Conservation (phyloP, 2,113 vertebrate species). For the Indri indri region DNA sequence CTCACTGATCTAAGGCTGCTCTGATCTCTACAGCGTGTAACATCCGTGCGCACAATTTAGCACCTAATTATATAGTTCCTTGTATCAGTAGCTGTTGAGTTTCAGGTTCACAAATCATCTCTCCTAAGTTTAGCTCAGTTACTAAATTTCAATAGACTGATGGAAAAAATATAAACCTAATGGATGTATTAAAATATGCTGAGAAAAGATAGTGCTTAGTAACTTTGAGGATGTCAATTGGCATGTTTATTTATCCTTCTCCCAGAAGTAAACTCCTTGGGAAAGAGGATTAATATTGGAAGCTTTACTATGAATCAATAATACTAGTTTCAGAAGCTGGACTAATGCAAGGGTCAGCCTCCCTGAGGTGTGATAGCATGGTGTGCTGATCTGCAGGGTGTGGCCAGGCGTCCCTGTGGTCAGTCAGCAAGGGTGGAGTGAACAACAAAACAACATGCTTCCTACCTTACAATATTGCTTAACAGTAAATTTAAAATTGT, state of each 20-base stretch:
- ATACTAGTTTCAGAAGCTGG: fast-evolving
- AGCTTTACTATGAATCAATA: background rate
- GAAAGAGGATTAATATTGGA: background rate
- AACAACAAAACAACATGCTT: background rate
- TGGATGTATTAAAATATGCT: background rate
- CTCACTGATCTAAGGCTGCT: background rate
- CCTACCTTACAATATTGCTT: background rate
- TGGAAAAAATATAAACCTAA: background rate
- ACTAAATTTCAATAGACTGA: background rate
- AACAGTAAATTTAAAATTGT: background rate
- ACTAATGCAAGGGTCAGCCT: too few relatives aligned
- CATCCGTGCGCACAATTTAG: background rate
- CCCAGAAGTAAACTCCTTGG: background rate
- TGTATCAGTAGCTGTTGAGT: background rate
- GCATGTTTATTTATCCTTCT: background rate
- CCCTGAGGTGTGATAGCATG: fast-evolving
- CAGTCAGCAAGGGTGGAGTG: background rate
- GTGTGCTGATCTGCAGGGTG: fast-evolving
- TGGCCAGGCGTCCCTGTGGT: fast-evolving
- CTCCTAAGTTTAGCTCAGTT: background rate
- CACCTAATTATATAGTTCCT: background rate
- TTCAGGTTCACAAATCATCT: background rate
- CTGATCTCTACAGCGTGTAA: background rate
- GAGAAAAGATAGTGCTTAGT: background rate
- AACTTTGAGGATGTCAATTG: background rate